phyloP scores from a whole-genome alignment of 2,888 invertebrate genomes.

The Heteromyza rotundicornis region DNA sequence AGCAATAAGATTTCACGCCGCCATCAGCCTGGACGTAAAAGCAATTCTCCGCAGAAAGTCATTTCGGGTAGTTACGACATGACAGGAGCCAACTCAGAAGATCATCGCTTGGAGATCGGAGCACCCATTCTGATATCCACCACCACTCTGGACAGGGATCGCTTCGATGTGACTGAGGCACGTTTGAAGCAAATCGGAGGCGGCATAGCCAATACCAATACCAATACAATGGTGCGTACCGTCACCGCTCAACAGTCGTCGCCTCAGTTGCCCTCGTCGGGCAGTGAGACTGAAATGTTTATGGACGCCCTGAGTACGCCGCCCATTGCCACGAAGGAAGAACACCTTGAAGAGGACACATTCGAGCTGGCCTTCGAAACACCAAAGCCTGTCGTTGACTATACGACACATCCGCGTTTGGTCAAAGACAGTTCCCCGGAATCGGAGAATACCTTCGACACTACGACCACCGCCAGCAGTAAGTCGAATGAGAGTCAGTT shows the following conservation, averaged over 20 bases:
- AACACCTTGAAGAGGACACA: constrained; percentile 26
- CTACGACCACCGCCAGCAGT: neutral
- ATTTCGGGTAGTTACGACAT: constrained; percentile 60
- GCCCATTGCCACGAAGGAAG: constrained; percentile 28
- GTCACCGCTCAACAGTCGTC: constrained; percentile 27
- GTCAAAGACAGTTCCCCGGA: neutral
- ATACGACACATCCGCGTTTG: neutral
- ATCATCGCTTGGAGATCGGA: constrained; percentile 60
- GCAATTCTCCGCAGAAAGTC: constrained; percentile 49
- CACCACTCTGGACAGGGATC: constrained; percentile 59
- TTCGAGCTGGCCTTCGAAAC: constrained; percentile 33
- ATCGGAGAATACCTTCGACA: neutral
- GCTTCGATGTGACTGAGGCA: constrained; percentile 53
- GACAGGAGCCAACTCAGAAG: constrained; percentile 59
- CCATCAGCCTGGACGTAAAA: constrained; percentile 47
- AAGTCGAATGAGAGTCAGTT: constrained; percentile 19
- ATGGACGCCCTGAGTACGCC: constrained; percentile 56
- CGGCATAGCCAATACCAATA: constrained; percentile 37
- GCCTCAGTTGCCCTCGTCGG: constrained; percentile 40
- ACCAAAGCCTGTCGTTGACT: constrained; percentile 8
- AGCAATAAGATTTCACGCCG: constrained; percentile 57
- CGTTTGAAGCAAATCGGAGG: constrained; percentile 52
- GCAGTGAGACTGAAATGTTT: constrained; percentile 58
- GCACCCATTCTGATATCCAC: constrained; percentile 61
- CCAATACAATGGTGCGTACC: constrained; percentile 18